Base-by-base conservation (phyloP, 2,113 vertebrate species). In the Noctilio leporinus region DNA sequence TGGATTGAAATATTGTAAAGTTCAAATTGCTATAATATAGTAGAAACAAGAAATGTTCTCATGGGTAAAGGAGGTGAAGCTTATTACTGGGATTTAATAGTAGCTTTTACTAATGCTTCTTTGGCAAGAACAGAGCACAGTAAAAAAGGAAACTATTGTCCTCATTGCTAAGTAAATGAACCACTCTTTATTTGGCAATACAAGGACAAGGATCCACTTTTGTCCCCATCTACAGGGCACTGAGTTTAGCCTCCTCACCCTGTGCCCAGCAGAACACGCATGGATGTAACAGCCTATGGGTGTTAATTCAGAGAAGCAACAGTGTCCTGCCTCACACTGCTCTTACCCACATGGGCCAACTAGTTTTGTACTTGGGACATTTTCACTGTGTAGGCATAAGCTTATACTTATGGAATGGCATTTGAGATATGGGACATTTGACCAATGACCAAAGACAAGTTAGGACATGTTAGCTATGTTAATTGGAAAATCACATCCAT, bases 291-390 rank as follows among this genome's bases (percentile, higher is more conserved):
- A 80, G 9, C 14, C 22, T 24, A 2, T 12, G 45, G 33, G 24
- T 62, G 49, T 35, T 65, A 26, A 80, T 26, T 57, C 7, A 26
- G 64, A 43, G 33, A 57, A 57, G 45, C 12, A 22, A 20, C 6
- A 5, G 7, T 2, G 3, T n/a, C 15, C 19, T 67, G 3, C 5
- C 20, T 64, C 15, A 59, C 2, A 4, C 3, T 10, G 0, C 24
- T 8, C 20, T 93, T 95, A n/a, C 16, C 51, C 38, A 19, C 26
- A 26, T 85, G 72, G 8, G 7, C 40, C 65, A 59, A 6, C 16
- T 72, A 12, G 20, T 62, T 85, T 35, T 78, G n/a, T 55, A 30
- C 47, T 6, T 7, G 59, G 51, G 45, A 87, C 17, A 20, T 65
- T 92, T 84, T 40, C 22, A 24, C 14, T 43, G 24, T 1, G 0